These are phyloP conservation scores for Diplolepis rosae DNA, from an alignment of 2,888 invertebrate species.

Conservation along the genomic window DNA sequence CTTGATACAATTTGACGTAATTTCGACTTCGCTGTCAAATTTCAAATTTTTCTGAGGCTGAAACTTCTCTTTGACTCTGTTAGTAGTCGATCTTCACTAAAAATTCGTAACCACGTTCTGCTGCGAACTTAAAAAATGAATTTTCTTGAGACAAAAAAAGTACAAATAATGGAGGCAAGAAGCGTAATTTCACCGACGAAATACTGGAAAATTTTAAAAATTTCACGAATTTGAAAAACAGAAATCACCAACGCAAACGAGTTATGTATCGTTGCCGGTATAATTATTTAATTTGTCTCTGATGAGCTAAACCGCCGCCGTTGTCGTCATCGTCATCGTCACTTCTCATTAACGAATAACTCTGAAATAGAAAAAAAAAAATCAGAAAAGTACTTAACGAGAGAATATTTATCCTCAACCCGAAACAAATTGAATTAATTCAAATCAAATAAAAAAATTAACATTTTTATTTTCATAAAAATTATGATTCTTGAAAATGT, in stretches of 20 bases:
- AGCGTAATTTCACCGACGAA: background rate
- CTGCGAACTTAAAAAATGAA: background rate
- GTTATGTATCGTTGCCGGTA: constrained; percentile 22
- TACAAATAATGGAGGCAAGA: constrained; percentile 18
- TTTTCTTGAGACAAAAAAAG: constrained; percentile 14
- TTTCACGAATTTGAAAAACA: constrained; percentile 8
- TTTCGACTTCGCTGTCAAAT: background rate
- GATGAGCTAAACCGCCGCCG: background rate
- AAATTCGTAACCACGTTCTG: constrained; percentile 28
- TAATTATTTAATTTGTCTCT: constrained; percentile 18
- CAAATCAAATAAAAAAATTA: background rate
- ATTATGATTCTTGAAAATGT: too few relatives aligned
- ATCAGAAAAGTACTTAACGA: background rate
- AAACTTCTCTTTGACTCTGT: background rate
- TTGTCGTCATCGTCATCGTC: constrained; percentile 19
- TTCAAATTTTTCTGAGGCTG: constrained; percentile 1
- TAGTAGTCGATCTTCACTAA: background rate
- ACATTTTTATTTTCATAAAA: too few relatives aligned
- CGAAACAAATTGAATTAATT: background rate
- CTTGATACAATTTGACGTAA: background rate
- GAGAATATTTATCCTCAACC: background rate
- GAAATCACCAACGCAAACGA: constrained; percentile 7
- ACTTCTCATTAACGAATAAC: constrained; percentile 9
- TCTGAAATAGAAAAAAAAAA: background rate
- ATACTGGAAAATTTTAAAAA: constrained; percentile 4